Conservation (phyloP, 2,113 vertebrate species). For the Cephalopterus ornatus region DNA sequence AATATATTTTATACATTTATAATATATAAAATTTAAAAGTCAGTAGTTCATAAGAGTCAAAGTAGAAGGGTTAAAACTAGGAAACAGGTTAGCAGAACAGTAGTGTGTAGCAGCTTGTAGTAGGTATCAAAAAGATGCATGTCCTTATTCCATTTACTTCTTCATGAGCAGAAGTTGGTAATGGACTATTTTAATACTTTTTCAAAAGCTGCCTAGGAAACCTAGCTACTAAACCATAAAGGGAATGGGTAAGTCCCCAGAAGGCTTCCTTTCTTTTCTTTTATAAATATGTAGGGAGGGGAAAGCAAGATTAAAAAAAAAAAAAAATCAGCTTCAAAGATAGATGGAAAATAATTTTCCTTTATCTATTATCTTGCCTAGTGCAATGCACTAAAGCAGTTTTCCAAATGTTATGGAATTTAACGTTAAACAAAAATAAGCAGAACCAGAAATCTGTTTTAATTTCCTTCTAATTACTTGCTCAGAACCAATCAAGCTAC, state of each 20-base stretch:
- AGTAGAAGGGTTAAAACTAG: background rate
- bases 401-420: background rate
- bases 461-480: conserved; percentile 33
- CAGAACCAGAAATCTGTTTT: conserved; percentile 15
- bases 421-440: conserved; percentile 40
- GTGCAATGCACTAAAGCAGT: background rate
- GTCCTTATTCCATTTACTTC: background rate
- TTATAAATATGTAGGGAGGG: background rate
- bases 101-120: background rate
- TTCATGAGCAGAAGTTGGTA: background rate
- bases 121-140: background rate
- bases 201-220: conserved; percentile 2
- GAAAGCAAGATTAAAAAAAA: background rate
- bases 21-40: background rate
- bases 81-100: background rate
- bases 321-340: background rate
- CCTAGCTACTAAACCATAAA: conserved; percentile 8
- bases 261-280: conserved; percentile 19
- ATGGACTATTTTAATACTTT: conserved; percentile 1
- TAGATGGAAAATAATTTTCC: conserved; percentile 22
- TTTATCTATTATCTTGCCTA: conserved; percentile 26
- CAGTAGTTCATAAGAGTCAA: accelerated
- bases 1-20: background rate
- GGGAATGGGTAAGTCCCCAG: background rate
- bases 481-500: background rate